Conservation (phyloP, 2,797 vertebrate genomes). For the Buceros bicornis region DNA sequence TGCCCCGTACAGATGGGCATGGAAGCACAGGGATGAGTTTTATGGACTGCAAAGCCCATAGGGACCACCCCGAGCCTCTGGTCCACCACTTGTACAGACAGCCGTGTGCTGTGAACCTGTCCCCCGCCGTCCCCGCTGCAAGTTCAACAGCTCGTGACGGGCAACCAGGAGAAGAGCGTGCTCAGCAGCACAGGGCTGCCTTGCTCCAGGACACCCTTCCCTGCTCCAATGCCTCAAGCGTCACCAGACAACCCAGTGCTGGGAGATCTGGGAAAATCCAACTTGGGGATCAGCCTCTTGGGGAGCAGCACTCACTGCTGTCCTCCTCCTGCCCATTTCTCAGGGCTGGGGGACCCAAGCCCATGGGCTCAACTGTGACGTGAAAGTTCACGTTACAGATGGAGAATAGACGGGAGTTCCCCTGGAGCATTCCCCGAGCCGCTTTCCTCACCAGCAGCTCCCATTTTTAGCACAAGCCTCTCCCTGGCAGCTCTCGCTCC, state of each 20-base stretch:
- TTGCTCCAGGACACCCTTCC: not conserved
- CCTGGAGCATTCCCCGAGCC: not conserved
- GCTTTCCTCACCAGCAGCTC: fast-evolving
- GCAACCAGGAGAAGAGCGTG: not conserved
- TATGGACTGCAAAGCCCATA: not conserved
- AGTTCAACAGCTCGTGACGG: fast-evolving
- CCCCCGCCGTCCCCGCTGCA: not conserved
- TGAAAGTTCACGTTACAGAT: not conserved
- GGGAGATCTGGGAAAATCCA: fast-evolving
- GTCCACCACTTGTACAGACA: not conserved
- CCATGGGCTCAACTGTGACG: fast-evolving
- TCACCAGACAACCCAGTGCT: fast-evolving
- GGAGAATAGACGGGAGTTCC: not conserved
- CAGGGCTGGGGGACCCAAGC: not conserved
- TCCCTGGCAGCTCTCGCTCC: not conserved
- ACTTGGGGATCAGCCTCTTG: fast-evolving
- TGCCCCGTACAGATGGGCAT: not conserved
- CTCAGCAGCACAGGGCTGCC: not conserved
- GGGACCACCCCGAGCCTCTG: not conserved
- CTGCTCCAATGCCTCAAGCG: fast-evolving
- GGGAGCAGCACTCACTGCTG: fast-evolving
- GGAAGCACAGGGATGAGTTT: not conserved
- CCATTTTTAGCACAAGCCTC: not conserved
- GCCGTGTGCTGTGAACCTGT: not conserved
- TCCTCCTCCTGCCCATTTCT: fast-evolving